Evolutionary conservation across 1,140 invertebrate genomes (phyloP), one percentile per base, ranked within the genome.

Genomic region (Hyles euphorbiae): DNA sequence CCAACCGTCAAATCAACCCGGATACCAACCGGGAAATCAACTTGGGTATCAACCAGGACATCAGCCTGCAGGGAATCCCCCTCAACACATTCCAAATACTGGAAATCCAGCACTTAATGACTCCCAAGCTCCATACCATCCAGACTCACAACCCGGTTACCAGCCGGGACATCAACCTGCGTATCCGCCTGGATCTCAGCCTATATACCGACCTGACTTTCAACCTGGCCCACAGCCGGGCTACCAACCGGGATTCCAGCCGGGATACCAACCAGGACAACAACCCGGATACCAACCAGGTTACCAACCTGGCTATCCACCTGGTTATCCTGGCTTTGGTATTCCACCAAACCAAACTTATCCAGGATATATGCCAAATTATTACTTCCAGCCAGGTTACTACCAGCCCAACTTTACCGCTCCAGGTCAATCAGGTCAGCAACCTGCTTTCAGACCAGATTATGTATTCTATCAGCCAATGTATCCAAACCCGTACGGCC

Each of bases 281-380:
- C 53, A 65, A 46, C 55, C 52, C 34, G 56, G 55, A 34, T 50
- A 56, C 51, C 50, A 33, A 22, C 57, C 45, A 36, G 10, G 9
- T 43, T 7, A 44, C 3, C 33, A 34, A 40, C 36, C 36, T 8
- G 36, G 36, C 36, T 22, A 22, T 22, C 22, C 22, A 22, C 22
- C 22, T 22, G 5, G 8, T 5, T 40, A 40, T 40, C 36, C 36
- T 40, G 5, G 5, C 8, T 8, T 5, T 5, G 36, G n/a, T 11
- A 10, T 11, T 32, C 44, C n/a, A 47, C 53, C 53, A 44, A 47
- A 36, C 34, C 44, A 53, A 53, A 40, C 50, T 45, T 40, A 54
- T 40, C 49, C 12, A 34, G 22, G 36, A 5, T 40, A 40, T 40
- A 40, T 40, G 36, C 36, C 36, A 40, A 40, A 40, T 8, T 40